Percentiles rank a stretch among this genome's conserved stretches.
Conservation (phyloP, 2,888 invertebrate genomes). For the Melanotus villosus region DNA sequence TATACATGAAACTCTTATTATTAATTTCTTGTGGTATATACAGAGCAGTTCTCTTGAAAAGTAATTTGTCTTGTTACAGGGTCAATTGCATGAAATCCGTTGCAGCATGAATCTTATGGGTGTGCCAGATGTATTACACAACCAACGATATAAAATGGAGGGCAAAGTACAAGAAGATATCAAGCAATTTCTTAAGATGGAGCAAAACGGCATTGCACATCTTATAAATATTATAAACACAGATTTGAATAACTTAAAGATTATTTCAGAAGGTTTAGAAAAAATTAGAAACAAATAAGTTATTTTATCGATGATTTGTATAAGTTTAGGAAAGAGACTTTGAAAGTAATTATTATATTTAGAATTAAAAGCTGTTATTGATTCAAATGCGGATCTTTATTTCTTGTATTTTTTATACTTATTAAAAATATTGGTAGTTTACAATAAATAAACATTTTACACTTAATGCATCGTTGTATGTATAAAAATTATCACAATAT, state of each 20-base stretch:
- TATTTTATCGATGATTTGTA: no score
- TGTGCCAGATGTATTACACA: conserved; percentile 71
- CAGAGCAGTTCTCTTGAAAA: no score
- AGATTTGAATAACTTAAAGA: conserved; percentile 83
- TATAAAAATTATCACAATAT: conserved; percentile 24
- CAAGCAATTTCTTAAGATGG: conserved; percentile 85
- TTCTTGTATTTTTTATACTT: conserved; percentile 4
- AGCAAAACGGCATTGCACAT: conserved; percentile 91
- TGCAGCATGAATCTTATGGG: conserved; percentile 85
- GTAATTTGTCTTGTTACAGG: no score
- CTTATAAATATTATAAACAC: conserved; percentile 86
- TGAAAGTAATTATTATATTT: no score
- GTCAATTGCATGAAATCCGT: conserved; percentile 90
- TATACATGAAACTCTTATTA: no score
- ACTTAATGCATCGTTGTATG: conserved; percentile 2
- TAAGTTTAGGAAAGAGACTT: no score
- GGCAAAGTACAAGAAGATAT: conserved; percentile 78
- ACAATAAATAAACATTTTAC: conserved; percentile 14
- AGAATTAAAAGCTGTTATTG: not conserved
- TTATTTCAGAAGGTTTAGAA: conserved; percentile 82
- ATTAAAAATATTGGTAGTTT: conserved; percentile 15
- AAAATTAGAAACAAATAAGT: conserved; percentile 31
- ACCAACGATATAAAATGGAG: conserved; percentile 86
- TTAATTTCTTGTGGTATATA: no score
- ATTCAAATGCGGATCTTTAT: not conserved